These are phyloP conservation scores for Dryadula phaetusa DNA, from an alignment of 2,888 invertebrate genomes.

Conservation along the genomic window DNA sequence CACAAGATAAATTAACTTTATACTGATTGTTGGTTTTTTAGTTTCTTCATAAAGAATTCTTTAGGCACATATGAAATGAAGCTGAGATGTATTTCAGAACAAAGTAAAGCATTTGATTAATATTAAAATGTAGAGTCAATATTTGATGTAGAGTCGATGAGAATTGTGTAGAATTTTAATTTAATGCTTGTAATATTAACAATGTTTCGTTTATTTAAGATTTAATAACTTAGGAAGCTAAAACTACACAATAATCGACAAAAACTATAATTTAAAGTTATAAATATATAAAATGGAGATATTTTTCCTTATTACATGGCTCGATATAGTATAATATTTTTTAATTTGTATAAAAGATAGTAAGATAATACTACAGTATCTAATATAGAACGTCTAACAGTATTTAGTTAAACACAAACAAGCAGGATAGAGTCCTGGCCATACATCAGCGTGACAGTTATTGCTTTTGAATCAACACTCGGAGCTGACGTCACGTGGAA, in stretches of 20 bases:
- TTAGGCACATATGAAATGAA: neutral
- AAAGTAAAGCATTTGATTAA: neutral
- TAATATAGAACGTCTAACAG: neutral
- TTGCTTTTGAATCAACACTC: conserved; percentile 43
- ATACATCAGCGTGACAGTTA: conserved; percentile 44
- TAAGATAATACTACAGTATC: neutral
- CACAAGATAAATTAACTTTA: conserved; percentile 25
- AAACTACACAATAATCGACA: too few relatives aligned
- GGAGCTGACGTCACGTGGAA: conserved; percentile 37
- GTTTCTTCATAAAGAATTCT: conserved; percentile 7
- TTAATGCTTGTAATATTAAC: too few relatives aligned
- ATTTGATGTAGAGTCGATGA: neutral
- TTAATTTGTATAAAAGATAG: too few relatives aligned
- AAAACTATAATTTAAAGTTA: too few relatives aligned
- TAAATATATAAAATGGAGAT: too few relatives aligned
- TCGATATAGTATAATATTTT: too few relatives aligned
- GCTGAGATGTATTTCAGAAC: neutral
- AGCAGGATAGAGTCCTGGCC: conserved; percentile 17
- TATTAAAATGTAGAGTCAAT: neutral
- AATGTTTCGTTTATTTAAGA: too few relatives aligned
- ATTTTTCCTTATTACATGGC: neutral
- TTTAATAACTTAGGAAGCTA: too few relatives aligned
- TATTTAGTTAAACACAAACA: conserved; percentile 12
- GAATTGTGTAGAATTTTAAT: neutral
- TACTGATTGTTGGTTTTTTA: conserved; percentile 26